Base-by-base conservation (phyloP, 2,888 invertebrate species). In the Geophilus truncorum region DNA sequence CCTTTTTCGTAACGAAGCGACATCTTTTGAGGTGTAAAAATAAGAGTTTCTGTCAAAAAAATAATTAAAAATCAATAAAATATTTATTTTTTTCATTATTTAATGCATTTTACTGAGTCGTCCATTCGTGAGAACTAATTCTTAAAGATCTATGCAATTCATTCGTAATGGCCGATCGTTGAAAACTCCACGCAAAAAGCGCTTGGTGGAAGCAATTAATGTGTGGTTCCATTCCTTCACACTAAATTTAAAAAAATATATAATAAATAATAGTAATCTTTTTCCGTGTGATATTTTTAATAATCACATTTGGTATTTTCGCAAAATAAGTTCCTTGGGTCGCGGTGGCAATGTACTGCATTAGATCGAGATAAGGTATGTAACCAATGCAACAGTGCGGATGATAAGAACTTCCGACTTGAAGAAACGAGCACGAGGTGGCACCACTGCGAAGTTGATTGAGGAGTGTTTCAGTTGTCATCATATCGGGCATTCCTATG, bases 401-500 rank as follows among this genome's bases (percentile, higher is more conserved):
- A 86, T 92, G 91, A 86, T 91, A 91, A 57, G 89, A 87, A 83
- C 90, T 90, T 70, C 92, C 92, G 23, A 93, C 90, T 86, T 92
- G 92, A 82, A 94, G 88, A 87, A 94, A 93, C 78, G 93, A 93
- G 84, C 93, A 92, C 10, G 92, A 90, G 81, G 93, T 91, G 62
- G 92, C 92, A 85, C 91, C 91, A 84, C 91, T 91, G 83, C 93
- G 90, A 80, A 94, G 87, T 86, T 93, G 93, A 82, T 91, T 90
- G 82, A 94, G 88, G 32, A 93, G 88, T 5, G 91, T 90, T 85
- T 94, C 93, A 85, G 93, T 89, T 82, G 92, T 90, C 84, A 90
- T 90, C n/a, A 91, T 90, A 86, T 93, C 93, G 3, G 93, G 92
- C 83, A 92, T 90, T 51, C 88, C 88, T 76, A 92, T 90, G 82